Conservation (phyloP, 35 echinoderm and acorn worm genomes). For the Lytechinus pictus region DNA sequence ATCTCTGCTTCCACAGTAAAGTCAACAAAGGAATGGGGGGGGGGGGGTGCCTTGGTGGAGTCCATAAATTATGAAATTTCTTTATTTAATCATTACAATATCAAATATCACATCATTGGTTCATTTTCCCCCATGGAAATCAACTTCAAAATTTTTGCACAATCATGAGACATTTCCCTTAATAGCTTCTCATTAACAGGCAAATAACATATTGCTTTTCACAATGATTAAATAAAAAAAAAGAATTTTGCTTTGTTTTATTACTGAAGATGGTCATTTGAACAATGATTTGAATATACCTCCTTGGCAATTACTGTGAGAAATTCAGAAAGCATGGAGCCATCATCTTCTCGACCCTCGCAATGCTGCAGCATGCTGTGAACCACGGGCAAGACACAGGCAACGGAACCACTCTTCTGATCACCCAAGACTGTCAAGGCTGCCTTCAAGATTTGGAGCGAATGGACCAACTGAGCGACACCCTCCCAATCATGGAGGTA, state of each 20-base stretch:
- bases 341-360: constrained; percentile 36
- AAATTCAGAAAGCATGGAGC: neutral
- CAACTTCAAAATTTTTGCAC: no score
- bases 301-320: constrained; percentile 44
- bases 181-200: no score
- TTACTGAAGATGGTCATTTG: neutral
- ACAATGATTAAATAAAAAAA: no score
- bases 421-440: constrained; percentile 31
- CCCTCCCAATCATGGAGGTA: constrained; percentile 10
- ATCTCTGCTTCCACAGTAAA: no score
- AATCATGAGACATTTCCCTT: no score
- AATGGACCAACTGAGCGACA: constrained; percentile 1
- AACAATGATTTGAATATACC: neutral
- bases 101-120: no score
- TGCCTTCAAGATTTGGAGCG: constrained; percentile 35
- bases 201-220: no score
- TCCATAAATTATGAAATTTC: no score
- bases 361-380: constrained; percentile 46
- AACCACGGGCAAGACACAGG: constrained; percentile 22
- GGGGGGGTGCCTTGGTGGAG: no score
- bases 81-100: no score
- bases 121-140: no score
- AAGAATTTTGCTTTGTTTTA: neutral
- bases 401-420: constrained; percentile 31
- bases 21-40: no score